Evolutionary conservation across 1,140 invertebrate genomes (phyloP).

Genomic region (Theocolax elegans): DNA sequence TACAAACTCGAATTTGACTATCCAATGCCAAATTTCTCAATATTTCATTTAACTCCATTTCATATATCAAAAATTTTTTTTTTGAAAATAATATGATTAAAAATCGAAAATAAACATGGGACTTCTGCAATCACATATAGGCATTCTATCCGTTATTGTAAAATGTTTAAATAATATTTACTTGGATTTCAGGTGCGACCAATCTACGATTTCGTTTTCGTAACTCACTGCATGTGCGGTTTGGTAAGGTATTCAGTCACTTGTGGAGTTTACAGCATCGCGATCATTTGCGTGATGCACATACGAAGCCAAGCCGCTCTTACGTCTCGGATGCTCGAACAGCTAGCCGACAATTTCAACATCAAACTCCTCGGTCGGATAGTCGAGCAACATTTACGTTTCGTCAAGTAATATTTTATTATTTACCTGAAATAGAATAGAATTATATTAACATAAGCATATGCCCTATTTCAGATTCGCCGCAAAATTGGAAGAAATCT

Average conservation of each 20-base stretch:
- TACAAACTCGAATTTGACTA: too few relatives aligned
- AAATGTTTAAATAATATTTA: too few relatives aligned
- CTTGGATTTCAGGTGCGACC: slow-evolving; percentile 43
- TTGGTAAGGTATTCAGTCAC: slow-evolving; percentile 49
- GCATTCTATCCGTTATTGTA: too few relatives aligned
- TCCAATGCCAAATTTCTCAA: too few relatives aligned
- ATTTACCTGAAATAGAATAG: neutral
- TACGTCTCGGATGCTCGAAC: slow-evolving; percentile 35
- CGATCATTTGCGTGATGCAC: slow-evolving; percentile 52
- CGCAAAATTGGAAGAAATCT: slow-evolving; percentile 41
- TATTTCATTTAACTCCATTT: too few relatives aligned
- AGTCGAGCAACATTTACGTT: slow-evolving; percentile 27
- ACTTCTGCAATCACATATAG: too few relatives aligned
- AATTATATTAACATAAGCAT: too few relatives aligned
- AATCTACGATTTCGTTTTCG: slow-evolving; percentile 49
- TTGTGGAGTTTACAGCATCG: slow-evolving; percentile 45
- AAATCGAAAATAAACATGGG: too few relatives aligned
- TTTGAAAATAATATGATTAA: too few relatives aligned
- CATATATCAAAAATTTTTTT: too few relatives aligned
- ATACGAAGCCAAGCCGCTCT: slow-evolving; percentile 48
- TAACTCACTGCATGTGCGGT: slow-evolving; percentile 45
- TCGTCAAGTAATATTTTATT: slow-evolving; percentile 34
- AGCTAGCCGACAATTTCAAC: slow-evolving; percentile 24
- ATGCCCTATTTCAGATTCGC: too few relatives aligned
- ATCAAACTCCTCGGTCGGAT: neutral